phyloP scores from a whole-genome alignment of 2,797 vertebrate genomes.

The Chloroceryle inda region DNA sequence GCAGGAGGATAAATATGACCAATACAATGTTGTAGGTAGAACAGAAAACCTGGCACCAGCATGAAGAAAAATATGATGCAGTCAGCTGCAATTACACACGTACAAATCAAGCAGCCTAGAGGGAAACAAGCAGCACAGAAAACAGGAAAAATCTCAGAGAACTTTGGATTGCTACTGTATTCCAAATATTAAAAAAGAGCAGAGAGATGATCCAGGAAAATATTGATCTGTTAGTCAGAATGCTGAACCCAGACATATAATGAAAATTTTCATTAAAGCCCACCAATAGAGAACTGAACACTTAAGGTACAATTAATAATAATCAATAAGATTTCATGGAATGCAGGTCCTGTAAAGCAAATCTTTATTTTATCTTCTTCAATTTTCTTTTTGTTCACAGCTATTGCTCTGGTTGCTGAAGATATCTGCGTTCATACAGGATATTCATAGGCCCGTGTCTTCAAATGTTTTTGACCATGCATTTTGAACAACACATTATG shows the following conservation, averaged over 20 bases:
- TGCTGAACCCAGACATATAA: background rate
- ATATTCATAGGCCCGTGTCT: background rate
- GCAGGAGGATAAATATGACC: background rate
- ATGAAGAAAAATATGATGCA: constrained; percentile 17
- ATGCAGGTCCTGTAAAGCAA: background rate
- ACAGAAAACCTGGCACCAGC: background rate
- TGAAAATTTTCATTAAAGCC: background rate
- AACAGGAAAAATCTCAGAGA: background rate
- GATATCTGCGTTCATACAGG: background rate
- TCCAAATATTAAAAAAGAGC: background rate
- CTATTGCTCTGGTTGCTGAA: background rate
- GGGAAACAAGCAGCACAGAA: background rate
- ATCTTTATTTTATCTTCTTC: background rate
- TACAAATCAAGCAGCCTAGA: background rate
- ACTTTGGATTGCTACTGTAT: background rate
- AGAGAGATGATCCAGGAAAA: background rate
- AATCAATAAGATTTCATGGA: background rate
- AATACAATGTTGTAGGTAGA: constrained; percentile 3
- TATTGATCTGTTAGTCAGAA: background rate
- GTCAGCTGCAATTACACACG: background rate
- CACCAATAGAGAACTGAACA: background rate
- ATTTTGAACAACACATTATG: background rate
- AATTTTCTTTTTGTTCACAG: background rate
- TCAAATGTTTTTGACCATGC: background rate
- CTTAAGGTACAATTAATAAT: background rate